phyloP scores from a whole-genome alignment of 2,113 vertebrate species.

The Agapornis roseicollis region DNA sequence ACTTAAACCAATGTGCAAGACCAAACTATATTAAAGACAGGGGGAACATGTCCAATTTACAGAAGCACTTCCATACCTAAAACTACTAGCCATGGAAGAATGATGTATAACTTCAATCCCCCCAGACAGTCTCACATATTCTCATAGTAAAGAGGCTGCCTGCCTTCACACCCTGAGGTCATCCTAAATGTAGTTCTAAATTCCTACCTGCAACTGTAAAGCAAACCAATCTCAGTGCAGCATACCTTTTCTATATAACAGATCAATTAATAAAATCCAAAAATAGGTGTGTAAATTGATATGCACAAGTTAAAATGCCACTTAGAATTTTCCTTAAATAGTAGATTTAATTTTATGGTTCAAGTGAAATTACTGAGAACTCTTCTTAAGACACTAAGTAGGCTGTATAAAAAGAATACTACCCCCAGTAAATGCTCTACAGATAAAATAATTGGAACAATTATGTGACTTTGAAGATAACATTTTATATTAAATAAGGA shows the following conservation, averaged over 20 bases:
- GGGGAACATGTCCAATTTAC: not conserved
- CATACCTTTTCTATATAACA: not conserved
- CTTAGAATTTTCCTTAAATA: not conserved
- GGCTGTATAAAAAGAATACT: slow-evolving; percentile 20
- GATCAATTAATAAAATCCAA: not conserved
- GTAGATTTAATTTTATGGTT: slow-evolving; percentile 1
- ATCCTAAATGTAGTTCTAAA: not conserved
- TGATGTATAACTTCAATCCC: not conserved
- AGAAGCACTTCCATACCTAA: not conserved
- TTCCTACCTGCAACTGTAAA: not conserved
- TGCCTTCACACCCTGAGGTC: not conserved
- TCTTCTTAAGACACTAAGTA: slow-evolving; percentile 6
- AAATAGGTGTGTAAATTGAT: not conserved
- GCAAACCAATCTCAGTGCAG: not conserved
- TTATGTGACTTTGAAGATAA: slow-evolving; percentile 15
- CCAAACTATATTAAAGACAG: not conserved
- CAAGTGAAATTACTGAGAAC: slow-evolving; percentile 6
- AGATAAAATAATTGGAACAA: slow-evolving; percentile 24
- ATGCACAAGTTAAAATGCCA: not conserved
- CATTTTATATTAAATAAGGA: not conserved
- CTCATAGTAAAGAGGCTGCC: not conserved
- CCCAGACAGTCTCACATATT: not conserved
- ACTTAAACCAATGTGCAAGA: not conserved
- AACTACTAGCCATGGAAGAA: not conserved
- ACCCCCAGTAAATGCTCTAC: not conserved